Evolutionary conservation across 2,888 invertebrate species (phyloP).

Genomic region (Drosophila lacicola): DNA sequence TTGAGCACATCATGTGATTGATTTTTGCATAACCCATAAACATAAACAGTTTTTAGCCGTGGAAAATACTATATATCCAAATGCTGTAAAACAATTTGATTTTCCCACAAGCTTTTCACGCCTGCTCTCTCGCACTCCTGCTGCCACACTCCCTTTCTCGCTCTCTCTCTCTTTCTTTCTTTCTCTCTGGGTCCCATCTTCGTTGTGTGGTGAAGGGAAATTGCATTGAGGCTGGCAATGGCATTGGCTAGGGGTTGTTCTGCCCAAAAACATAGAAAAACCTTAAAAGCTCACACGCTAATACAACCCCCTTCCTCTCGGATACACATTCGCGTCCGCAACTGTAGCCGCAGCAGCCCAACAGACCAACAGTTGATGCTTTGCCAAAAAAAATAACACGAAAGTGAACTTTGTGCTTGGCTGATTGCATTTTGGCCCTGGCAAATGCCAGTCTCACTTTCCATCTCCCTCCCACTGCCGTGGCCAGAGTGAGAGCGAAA

Average conservation of each 20-base stretch:
- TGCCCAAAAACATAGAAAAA: slow-evolving; percentile 43
- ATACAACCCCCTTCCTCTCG: slow-evolving; percentile 1
- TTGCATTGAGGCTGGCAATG: slow-evolving; percentile 83
- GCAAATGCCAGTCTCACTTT: slow-evolving; percentile 28
- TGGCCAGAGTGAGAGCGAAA: slow-evolving; percentile 60
- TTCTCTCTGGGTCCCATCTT: slow-evolving; percentile 16
- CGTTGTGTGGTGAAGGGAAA: slow-evolving; percentile 55
- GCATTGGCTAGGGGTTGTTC: slow-evolving; percentile 77
- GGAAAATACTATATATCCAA: slow-evolving; percentile 9
- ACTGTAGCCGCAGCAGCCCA: slow-evolving; percentile 32
- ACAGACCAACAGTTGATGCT: slow-evolving; percentile 60
- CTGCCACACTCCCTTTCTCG: not conserved
- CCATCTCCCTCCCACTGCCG: not conserved
- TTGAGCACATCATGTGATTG: slow-evolving; percentile 21
- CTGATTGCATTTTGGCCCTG: slow-evolving; percentile 65
- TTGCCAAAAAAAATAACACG: slow-evolving; percentile 64
- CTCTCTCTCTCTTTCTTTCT: not conserved
- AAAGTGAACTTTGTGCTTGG: slow-evolving; percentile 76
- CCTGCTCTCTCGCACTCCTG: slow-evolving; percentile 10
- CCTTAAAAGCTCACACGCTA: slow-evolving; percentile 38
- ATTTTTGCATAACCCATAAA: slow-evolving; percentile 43
- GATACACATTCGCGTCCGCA: slow-evolving; percentile 5
- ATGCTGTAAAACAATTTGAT: slow-evolving; percentile 11
- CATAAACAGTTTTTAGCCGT: slow-evolving; percentile 30
- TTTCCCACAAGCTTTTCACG: slow-evolving; percentile 48